Percentiles rank a stretch among this genome's conserved stretches.
Conservation (phyloP, 1,140 invertebrate species). For the Asobara japonica region DNA sequence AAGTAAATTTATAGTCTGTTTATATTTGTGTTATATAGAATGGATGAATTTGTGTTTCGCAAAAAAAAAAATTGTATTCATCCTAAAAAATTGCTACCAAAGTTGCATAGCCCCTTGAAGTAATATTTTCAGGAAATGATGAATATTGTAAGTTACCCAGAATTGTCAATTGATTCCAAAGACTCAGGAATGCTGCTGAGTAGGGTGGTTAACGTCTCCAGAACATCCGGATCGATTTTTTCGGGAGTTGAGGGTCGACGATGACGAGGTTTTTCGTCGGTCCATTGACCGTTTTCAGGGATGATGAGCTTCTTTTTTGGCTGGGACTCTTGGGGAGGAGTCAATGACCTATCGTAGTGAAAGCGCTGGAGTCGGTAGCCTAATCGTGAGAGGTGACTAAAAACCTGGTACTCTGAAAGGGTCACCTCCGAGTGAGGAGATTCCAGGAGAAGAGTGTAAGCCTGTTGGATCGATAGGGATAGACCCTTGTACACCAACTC, state of each 20-base stretch:
- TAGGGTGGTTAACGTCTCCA: too few species aligned
- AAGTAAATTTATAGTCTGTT: too few species aligned
- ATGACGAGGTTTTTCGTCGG: conserved; percentile 20
- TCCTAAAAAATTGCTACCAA: too few species aligned
- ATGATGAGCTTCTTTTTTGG: conserved; percentile 55
- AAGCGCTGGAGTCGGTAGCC: conserved; percentile 67
- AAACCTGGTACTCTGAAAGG: conserved; percentile 71
- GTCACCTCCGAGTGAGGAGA: conserved; percentile 60
- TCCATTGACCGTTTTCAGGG: conserved; percentile 52
- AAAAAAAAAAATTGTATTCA: too few species aligned
- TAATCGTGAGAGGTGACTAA: conserved; percentile 69
- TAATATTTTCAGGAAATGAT: too few species aligned
- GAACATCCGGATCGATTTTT: conserved; percentile 24
- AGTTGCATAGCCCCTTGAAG: too few species aligned
- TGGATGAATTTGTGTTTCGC: too few species aligned
- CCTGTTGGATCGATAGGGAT: conserved; percentile 71
- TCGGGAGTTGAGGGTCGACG: not conserved
- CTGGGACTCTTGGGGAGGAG: conserved; percentile 32
- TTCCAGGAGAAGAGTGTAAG: conserved; percentile 68
- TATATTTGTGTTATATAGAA: too few species aligned
- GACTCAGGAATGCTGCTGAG: too few species aligned
- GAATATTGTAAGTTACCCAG: too few species aligned
- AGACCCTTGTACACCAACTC: conserved; percentile 68
- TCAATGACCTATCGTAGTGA: conserved; percentile 42
- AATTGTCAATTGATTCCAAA: too few species aligned